Evolutionary conservation across 1,140 invertebrate species (phyloP).

Genomic region (Hyles euphorbiae): DNA sequence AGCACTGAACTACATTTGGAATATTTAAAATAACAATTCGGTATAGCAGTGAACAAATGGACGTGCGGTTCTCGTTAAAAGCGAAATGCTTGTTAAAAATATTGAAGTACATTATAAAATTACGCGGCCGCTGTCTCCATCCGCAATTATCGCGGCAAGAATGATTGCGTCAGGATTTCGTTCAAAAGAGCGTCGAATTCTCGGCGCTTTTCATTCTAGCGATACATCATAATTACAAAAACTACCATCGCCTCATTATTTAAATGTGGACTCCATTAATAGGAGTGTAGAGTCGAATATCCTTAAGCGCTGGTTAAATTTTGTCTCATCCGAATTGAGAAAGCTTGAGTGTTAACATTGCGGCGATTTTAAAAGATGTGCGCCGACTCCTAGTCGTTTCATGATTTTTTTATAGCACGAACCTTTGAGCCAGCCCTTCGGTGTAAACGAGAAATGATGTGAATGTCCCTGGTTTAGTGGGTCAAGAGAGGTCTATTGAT

Average conservation of each 20-base stretch:
- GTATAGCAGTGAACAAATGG: background rate
- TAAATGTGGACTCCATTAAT: constrained; percentile 8
- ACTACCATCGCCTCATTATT: constrained; percentile 5
- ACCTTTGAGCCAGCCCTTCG: constrained; percentile 32
- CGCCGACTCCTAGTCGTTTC: constrained; percentile 25
- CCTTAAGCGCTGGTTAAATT: constrained; percentile 9
- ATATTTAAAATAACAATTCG: too few relatives aligned
- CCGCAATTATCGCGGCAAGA: constrained; percentile 33
- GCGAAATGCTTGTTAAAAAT: constrained; percentile 12
- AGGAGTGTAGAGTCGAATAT: constrained; percentile 14
- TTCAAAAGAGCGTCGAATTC: constrained; percentile 27
- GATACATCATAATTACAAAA: constrained; percentile 19
- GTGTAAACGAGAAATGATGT: constrained; percentile 36
- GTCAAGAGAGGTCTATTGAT: constrained; percentile 39
- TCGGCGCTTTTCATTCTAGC: constrained; percentile 27
- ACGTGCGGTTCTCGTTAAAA: background rate
- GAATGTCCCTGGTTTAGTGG: constrained; percentile 36
- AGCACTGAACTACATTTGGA: background rate
- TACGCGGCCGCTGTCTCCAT: constrained; percentile 21
- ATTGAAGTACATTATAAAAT: constrained; percentile 24
- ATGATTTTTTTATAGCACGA: constrained; percentile 35
- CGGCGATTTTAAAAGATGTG: constrained; percentile 36
- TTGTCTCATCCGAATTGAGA: constrained; percentile 21
- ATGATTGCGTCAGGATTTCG: constrained; percentile 32
- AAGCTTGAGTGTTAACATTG: constrained; percentile 24